Percentiles rank a stretch among this genome's conserved stretches.
These are phyloP conservation scores for Corythaixoides concolor DNA, from an alignment of 2,113 vertebrate species.

Conservation along the genomic window DNA sequence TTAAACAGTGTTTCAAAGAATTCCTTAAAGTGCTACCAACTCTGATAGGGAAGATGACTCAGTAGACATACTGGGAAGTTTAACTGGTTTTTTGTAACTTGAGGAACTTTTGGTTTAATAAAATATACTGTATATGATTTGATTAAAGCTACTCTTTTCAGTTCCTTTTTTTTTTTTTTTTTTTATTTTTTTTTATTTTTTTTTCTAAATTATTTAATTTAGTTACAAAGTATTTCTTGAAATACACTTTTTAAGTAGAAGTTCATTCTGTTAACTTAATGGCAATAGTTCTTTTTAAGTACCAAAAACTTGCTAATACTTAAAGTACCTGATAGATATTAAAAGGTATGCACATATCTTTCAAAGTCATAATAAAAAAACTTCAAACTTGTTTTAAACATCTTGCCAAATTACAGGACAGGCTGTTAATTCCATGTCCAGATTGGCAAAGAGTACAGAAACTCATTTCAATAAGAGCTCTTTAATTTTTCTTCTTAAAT, in stretches of 20 bases:
- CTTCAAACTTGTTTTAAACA: background rate
- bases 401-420: background rate
- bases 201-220: background rate
- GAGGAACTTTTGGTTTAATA: background rate
- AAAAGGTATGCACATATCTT: background rate
- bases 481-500: background rate
- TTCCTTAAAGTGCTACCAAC: background rate
- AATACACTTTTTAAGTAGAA: background rate
- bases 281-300: background rate
- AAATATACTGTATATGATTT: background rate
- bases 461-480: background rate
- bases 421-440: background rate
- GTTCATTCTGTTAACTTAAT: background rate
- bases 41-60: background rate
- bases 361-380: background rate
- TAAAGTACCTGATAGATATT: background rate
- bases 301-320: background rate
- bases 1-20: background rate
- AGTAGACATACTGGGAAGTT: background rate
- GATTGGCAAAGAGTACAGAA: background rate
- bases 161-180: background rate
- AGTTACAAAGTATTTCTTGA: background rate
- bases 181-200: no score
- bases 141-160: background rate
- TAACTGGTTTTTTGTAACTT: background rate